Evolutionary conservation across 2,888 invertebrate species (phyloP).

Genomic region (Leptinotarsa haldemani): DNA sequence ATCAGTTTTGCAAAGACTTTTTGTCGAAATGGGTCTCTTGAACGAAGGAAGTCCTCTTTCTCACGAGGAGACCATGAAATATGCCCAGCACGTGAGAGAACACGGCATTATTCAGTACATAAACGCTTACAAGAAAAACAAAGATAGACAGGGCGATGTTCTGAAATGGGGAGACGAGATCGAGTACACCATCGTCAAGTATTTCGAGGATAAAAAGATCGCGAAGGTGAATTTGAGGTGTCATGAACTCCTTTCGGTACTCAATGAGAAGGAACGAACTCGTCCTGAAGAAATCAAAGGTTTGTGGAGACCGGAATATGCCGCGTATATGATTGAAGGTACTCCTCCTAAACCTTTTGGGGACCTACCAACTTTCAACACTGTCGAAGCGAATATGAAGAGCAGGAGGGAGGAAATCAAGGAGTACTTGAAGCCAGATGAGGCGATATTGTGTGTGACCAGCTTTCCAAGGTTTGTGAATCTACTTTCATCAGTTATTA

Average conservation of each 20-base stretch:
- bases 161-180: slow-evolving; percentile 99
- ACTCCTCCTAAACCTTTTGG: slow-evolving; percentile 97
- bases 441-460: slow-evolving; percentile 90
- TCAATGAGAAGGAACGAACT: slow-evolving; percentile 82
- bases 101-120: slow-evolving; percentile 98
- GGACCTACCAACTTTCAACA: slow-evolving; percentile 91
- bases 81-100: slow-evolving; percentile 90
- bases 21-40: slow-evolving; percentile 27
- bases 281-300: slow-evolving; percentile 14
- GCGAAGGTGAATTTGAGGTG: slow-evolving; percentile 89
- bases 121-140: slow-evolving; percentile 87
- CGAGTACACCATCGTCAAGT: slow-evolving; percentile 95
- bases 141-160: slow-evolving; percentile 90
- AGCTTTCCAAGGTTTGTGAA: slow-evolving; percentile 86
- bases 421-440: slow-evolving; percentile 79
- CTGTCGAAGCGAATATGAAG: slow-evolving; percentile 98
- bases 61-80: slow-evolving; percentile 87
- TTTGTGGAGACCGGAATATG: slow-evolving; percentile 98
- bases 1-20: background rate
- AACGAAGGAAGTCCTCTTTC: slow-evolving; percentile 30
- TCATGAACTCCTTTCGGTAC: slow-evolving; percentile 77
- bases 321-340: slow-evolving; percentile 98
- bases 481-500: slow-evolving; percentile 59
- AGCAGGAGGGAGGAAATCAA: slow-evolving; percentile 87
- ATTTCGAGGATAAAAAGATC: slow-evolving; percentile 85